A percentile compares a stretch with the other conserved stretches of the same genome.
phyloP scores from a whole-genome alignment of 2,113 vertebrate species.

The Nycticebus coucang region DNA sequence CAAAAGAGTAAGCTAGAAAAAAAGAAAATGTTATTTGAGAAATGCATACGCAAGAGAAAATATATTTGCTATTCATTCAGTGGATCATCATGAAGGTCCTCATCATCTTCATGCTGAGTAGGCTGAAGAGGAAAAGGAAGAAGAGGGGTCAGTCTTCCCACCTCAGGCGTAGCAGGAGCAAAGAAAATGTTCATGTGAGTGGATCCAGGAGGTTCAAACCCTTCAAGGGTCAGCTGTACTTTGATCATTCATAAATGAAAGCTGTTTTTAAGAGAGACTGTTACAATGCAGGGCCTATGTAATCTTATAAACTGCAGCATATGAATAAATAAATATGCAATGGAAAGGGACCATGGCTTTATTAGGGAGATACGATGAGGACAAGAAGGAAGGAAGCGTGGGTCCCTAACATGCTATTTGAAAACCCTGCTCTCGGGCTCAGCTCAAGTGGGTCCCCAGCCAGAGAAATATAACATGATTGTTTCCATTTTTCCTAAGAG shows the following conservation, averaged over 20 bases:
- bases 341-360: neutral
- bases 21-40: neutral
- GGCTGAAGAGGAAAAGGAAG: neutral
- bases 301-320: neutral
- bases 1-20: neutral
- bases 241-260: conserved; percentile 38
- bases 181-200: neutral
- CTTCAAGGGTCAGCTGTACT: neutral
- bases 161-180: neutral
- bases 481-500: neutral
- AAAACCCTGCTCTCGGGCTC: neutral
- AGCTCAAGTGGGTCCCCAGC: neutral
- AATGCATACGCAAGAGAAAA: neutral
- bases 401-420: neutral
- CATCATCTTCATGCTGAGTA: neutral
- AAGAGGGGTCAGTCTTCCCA: neutral
- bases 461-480: neutral
- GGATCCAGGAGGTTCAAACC: neutral
- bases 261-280: conserved; percentile 1
- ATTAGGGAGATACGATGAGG: neutral
- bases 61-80: neutral
- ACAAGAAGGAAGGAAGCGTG: neutral
- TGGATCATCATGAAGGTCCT: neutral
- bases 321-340: conserved; percentile 1
- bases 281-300: neutral